These are phyloP conservation scores for Drosophila fungiperda DNA, from an alignment of 2,888 invertebrate genomes.

Conservation along the genomic window DNA sequence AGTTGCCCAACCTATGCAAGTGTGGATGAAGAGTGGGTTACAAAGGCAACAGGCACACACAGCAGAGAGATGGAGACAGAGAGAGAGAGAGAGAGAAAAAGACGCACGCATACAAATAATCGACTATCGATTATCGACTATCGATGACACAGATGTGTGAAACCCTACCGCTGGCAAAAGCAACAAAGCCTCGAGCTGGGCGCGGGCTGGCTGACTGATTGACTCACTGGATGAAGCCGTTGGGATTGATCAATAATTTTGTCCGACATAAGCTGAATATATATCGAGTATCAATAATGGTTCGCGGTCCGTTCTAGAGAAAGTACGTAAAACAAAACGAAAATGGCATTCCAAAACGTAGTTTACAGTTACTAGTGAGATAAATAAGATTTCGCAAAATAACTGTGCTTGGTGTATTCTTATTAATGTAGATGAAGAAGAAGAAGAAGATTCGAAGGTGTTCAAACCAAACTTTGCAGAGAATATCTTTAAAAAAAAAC, in stretches of 20 bases:
- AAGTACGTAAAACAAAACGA: constrained; percentile 23
- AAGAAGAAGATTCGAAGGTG: constrained; percentile 35
- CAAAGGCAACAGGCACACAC: constrained; percentile 28
- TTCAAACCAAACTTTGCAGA: constrained; percentile 46
- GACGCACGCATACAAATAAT: constrained; percentile 23
- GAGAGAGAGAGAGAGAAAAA: neutral
- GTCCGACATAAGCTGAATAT: constrained; percentile 18
- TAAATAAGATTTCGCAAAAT: constrained; percentile 34
- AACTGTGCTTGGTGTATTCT: constrained; percentile 50
- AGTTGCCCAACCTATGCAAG: constrained; percentile 38
- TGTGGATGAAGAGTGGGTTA: constrained; percentile 12
- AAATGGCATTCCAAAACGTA: constrained; percentile 63
- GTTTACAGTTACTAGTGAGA: constrained; percentile 42
- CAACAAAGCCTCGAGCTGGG: constrained; percentile 72
- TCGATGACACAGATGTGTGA: constrained; percentile 23
- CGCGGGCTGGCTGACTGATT: constrained; percentile 83
- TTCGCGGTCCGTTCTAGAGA: constrained; percentile 25
- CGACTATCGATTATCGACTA: constrained; percentile 16
- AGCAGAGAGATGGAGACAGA: constrained; percentile 7
- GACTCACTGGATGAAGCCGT: neutral
- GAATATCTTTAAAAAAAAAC: constrained; percentile 20
- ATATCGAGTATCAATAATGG: too few species aligned
- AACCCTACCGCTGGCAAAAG: constrained; percentile 29
- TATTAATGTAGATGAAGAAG: constrained; percentile 13
- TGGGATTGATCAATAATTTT: constrained; percentile 17